phyloP scores from a whole-genome alignment of 2,888 invertebrate species.

The Apotomis betuletana region DNA sequence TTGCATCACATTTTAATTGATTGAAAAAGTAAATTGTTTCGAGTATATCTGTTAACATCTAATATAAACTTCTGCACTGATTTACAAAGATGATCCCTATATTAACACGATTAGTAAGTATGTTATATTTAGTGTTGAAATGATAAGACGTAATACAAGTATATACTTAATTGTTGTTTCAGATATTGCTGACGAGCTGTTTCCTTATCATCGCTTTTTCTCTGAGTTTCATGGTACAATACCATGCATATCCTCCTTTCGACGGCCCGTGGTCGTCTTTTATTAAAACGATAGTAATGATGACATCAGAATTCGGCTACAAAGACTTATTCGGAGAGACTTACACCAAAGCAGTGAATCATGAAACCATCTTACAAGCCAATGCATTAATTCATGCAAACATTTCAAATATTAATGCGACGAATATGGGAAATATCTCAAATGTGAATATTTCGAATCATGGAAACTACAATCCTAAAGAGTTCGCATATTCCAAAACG shows the following conservation, averaged over 20 bases:
- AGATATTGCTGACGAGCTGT: constrained; percentile 53
- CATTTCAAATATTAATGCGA: background rate
- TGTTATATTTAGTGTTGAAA: too few relatives aligned
- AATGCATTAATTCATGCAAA: background rate
- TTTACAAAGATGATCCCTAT: too few relatives aligned
- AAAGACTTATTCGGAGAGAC: constrained; percentile 52
- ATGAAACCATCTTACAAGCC: background rate
- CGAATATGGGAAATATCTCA: background rate
- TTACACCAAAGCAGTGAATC: background rate
- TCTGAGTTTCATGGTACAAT: constrained; percentile 62
- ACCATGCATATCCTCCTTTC: constrained; percentile 56
- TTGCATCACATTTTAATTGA: too few relatives aligned
- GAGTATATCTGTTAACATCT: too few relatives aligned
- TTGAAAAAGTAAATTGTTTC: too few relatives aligned
- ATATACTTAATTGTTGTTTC: constrained; percentile 40
- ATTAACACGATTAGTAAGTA: too few relatives aligned
- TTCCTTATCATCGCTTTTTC: constrained; percentile 66
- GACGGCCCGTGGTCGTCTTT: constrained; percentile 56
- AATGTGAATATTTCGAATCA: constrained; percentile 7
- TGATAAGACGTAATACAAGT: too few relatives aligned
- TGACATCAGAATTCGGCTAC: constrained; percentile 68
- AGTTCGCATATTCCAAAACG: constrained; percentile 45
- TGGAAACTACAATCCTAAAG: constrained; percentile 8
- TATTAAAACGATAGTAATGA: constrained; percentile 67
- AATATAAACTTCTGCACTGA: too few relatives aligned